Conservation (phyloP, 2,888 invertebrate species). For the Eupeodes luniger region DNA sequence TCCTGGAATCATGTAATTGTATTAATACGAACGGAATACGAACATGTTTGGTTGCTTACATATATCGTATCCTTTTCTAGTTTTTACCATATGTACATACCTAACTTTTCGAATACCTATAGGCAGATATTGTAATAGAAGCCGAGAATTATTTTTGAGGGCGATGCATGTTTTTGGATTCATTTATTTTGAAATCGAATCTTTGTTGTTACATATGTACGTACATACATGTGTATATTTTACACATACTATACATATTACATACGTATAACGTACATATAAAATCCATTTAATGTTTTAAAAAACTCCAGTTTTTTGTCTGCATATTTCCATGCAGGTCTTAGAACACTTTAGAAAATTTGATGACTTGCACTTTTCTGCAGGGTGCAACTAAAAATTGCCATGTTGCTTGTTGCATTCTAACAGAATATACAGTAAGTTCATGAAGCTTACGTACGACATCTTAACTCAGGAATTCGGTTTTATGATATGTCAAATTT, state of each 20-base stretch:
- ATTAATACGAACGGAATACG: conserved; percentile 1
- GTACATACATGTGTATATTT: too few relatives aligned
- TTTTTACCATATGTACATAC: neutral
- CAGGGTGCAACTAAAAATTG: conserved; percentile 2
- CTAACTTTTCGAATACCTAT: neutral
- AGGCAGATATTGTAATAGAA: conserved; percentile 30
- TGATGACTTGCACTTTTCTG: conserved; percentile 8
- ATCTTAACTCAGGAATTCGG: too few relatives aligned
- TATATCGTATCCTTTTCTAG: conserved; percentile 26
- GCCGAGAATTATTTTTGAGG: conserved; percentile 57
- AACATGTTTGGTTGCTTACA: conserved; percentile 52
- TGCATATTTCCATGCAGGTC: conserved; percentile 21
- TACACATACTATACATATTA: too few relatives aligned
- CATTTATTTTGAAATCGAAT: conserved; percentile 73
- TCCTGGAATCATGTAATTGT: conserved; percentile 10
- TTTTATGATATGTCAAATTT: too few relatives aligned
- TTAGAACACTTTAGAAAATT: conserved; percentile 24
- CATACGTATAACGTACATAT: too few relatives aligned
- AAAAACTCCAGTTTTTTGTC: conserved; percentile 16
- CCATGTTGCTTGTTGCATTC: too few relatives aligned
- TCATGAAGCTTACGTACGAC: too few relatives aligned
- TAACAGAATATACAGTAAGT: too few relatives aligned
- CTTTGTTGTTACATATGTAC: conserved; percentile 43
- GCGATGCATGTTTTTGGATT: conserved; percentile 69
- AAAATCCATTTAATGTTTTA: conserved; percentile 52